These are phyloP conservation scores for Phacellophora camtschatica DNA, from an alignment of 30 jellyfish, hydroid and myxozoan genomes.

Conservation along the genomic window DNA sequence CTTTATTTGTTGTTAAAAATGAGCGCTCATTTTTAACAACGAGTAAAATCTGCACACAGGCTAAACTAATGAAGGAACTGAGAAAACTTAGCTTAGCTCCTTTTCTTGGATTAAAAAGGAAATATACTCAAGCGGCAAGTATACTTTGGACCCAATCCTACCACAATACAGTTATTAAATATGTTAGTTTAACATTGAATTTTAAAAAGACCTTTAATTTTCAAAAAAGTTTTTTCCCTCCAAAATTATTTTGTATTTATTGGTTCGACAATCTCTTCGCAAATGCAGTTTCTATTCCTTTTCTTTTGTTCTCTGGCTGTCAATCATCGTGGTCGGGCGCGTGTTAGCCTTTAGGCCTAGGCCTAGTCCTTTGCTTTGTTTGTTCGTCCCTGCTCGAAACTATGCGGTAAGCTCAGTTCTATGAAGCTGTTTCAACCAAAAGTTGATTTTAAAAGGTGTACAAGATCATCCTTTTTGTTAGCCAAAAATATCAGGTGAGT, in stretches of 20 bases:
- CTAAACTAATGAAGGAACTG: no score
- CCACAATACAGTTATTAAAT: no score
- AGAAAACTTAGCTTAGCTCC: no score
- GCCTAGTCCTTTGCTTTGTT: conserved; percentile 68
- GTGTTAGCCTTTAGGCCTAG: conserved; percentile 73
- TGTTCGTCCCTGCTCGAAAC: conserved; percentile 32
- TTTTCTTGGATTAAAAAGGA: no score
- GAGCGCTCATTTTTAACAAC: no score
- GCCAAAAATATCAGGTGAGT: conserved; percentile 13
- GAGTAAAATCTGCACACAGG: no score
- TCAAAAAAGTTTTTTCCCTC: neutral
- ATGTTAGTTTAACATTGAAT: no score
- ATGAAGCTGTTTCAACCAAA: neutral
- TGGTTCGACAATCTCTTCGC: neutral
- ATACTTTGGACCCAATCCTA: no score
- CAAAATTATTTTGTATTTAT: neutral
- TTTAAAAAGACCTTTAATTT: no score
- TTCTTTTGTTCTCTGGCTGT: conserved; percentile 44
- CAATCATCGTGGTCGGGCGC: conserved; percentile 49
- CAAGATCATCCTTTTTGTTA: neutral
- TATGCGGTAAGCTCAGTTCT: conserved; percentile 29
- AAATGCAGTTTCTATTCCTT: neutral
- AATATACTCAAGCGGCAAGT: no score
- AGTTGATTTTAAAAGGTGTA: neutral
- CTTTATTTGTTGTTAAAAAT: no score